Percentiles rank a stretch among this genome's conserved stretches.
phyloP scores from a whole-genome alignment of 2,797 vertebrate genomes.

The Halcyon leucocephala region DNA sequence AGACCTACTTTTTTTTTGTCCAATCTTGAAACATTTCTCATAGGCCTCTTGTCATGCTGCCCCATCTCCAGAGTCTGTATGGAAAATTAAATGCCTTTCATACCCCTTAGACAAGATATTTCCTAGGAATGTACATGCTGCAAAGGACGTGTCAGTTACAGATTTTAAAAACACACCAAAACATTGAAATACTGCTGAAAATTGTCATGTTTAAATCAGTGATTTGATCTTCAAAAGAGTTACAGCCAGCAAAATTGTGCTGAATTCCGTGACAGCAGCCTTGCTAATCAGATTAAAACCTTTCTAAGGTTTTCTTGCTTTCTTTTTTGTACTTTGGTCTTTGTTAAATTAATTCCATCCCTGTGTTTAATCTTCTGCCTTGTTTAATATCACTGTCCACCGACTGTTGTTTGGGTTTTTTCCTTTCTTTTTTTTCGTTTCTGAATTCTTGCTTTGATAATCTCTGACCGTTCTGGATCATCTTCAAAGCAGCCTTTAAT shows the following conservation, averaged over 20 bases:
- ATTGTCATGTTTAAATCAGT: not conserved
- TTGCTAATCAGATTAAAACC: slow-evolving; percentile 20
- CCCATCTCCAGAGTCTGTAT: not conserved
- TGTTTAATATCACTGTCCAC: not conserved
- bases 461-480: slow-evolving; percentile 36
- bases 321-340: not conserved
- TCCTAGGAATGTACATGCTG: not conserved
- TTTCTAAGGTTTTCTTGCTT: slow-evolving; percentile 10
- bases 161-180: not conserved
- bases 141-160: not conserved
- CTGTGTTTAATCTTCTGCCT: not conserved
- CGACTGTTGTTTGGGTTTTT: not conserved
- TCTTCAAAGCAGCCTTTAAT: slow-evolving; percentile 51
- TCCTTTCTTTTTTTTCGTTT: not conserved
- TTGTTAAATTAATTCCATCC: not conserved
- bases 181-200: not conserved
- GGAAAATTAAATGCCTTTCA: slow-evolving; percentile 19
- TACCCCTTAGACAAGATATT: not conserved
- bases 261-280: not conserved
- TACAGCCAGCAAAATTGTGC: not conserved
- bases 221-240: slow-evolving; percentile 6
- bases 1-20: not conserved
- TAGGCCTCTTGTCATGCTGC: not conserved
- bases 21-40: not conserved
- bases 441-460: slow-evolving; percentile 51